Conservation (phyloP, 30 jellyfish, hydroid and myxozoan species). For the Pelagia noctiluca region DNA sequence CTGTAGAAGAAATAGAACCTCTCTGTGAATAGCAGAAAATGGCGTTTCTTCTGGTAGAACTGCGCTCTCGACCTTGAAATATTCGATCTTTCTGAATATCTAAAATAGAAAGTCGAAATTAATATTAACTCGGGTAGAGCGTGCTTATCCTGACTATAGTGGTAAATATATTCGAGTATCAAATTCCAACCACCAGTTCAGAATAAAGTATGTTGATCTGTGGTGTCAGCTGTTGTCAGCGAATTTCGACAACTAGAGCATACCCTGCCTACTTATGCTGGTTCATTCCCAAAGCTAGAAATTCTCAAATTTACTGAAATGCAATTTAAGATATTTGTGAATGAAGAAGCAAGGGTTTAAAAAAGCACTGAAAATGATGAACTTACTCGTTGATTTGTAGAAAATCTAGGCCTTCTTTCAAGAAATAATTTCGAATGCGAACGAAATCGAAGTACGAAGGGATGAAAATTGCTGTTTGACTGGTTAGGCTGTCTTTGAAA, state of each 20-base stretch:
- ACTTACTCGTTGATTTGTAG: conserved; percentile 93
- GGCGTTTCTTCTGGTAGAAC: conserved; percentile 70
- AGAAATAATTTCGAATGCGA: conserved; percentile 87
- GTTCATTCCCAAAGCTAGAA: too few species aligned
- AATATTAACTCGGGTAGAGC: too few species aligned
- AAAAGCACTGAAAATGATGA: too few species aligned
- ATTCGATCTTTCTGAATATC: conserved; percentile 91
- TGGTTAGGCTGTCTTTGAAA: conserved; percentile 61
- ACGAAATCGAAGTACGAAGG: conserved; percentile 97
- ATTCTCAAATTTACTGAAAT: too few species aligned
- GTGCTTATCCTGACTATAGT: too few species aligned
- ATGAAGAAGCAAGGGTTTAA: background rate
- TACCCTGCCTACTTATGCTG: too few species aligned
- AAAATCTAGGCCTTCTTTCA: conserved; percentile 80
- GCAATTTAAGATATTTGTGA: too few species aligned
- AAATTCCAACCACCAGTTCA: background rate
- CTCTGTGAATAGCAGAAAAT: conserved; percentile 89
- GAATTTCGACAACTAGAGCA: too few species aligned
- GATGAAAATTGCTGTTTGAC: conserved; percentile 83
- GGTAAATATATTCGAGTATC: background rate
- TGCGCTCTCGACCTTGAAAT: conserved; percentile 87
- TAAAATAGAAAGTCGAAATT: conserved; percentile 6
- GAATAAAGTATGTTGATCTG: too few species aligned
- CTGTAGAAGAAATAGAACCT: conserved; percentile 96
- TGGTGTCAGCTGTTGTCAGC: too few species aligned